Conservation (phyloP, 2,113 vertebrate species). For the Cygnus atratus region DNA sequence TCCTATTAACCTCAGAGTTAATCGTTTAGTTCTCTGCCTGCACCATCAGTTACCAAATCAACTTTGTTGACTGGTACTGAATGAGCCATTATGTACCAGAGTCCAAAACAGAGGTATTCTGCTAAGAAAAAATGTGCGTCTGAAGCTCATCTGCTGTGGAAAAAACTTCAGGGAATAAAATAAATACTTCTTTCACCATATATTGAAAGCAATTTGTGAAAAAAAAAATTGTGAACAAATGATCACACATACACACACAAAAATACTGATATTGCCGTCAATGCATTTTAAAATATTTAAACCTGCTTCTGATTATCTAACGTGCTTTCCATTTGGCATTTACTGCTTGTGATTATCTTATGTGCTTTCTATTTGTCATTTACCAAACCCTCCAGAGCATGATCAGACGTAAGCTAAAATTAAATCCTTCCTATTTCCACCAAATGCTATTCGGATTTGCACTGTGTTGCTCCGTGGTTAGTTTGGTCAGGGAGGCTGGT, state of each 20-base stretch:
- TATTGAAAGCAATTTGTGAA: not conserved
- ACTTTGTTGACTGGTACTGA: not conserved
- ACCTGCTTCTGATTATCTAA: not conserved
- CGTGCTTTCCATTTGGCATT: not conserved
- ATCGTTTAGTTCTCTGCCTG: not conserved
- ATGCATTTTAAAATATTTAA: not conserved
- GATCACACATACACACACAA: not conserved
- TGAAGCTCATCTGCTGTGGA: not conserved
- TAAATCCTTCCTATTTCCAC: not conserved
- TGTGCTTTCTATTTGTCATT: not conserved
- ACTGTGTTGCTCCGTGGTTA: not conserved
- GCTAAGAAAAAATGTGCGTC: not conserved
- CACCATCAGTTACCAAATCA: not conserved
- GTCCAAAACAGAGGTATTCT: not conserved
- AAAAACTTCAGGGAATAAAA: not conserved
- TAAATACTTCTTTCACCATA: not conserved
- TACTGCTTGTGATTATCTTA: not conserved
- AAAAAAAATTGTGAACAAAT: not conserved
- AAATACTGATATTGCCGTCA: not conserved
- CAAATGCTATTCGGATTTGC: not conserved
- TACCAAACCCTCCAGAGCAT: not conserved
- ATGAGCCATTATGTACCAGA: not conserved
- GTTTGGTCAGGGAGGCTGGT: not conserved
- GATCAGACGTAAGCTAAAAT: not conserved
- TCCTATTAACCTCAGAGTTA: not conserved